Base-by-base conservation (phyloP, 2,113 vertebrate genomes). In the Carassius gibelio region DNA sequence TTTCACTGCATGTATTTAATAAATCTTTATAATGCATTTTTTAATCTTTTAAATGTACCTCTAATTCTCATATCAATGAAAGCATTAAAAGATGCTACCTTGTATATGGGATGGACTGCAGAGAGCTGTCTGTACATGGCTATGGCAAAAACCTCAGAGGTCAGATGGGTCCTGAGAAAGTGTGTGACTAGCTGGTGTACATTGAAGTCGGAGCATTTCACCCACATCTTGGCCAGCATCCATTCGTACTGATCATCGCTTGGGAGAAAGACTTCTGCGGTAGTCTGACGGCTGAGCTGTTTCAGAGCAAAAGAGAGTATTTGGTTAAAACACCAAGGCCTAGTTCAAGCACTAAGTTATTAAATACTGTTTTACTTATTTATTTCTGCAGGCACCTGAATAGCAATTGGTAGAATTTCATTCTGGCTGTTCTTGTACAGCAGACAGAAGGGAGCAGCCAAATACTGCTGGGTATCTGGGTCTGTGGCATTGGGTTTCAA, bases 321-420 rank as follows among this genome's bases (percentile, higher is more conserved):
- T 57, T 50, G 13, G 13, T 21, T 10, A 55, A 55, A 77, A 34
- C 5, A 0, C 6, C 0, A 59, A 59, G 4, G 8, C 8, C 21
- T 3, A 21, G 55, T 59, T 21, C 0, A 0, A 50, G 3, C 26
- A 13, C 13, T 1, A 30, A 14, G 5, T 19, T 0, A 26, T 26
- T 26, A 26, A 26, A 26, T 26, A 26, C 26, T 26, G 26, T 9
- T 76, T 15, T 17, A 10, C 7, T 0, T 13, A 3, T 36, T 10
- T 6, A n/a, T 34, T 9, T 45, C 42, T 77, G 2, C n/a, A 38
- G 52, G 23, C 91, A 99, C 98, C 97, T 99, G 98, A 88, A 99
- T 99, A 83, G 98, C 98, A 77, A 99, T 96, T 55, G 98, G 98
- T 36, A 98, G 75, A 68, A 99, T 94, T 93, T 99, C 98, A 89